Evolutionary conservation across 1,140 invertebrate species (phyloP).

Genomic region (Berghia stephanieae): DNA sequence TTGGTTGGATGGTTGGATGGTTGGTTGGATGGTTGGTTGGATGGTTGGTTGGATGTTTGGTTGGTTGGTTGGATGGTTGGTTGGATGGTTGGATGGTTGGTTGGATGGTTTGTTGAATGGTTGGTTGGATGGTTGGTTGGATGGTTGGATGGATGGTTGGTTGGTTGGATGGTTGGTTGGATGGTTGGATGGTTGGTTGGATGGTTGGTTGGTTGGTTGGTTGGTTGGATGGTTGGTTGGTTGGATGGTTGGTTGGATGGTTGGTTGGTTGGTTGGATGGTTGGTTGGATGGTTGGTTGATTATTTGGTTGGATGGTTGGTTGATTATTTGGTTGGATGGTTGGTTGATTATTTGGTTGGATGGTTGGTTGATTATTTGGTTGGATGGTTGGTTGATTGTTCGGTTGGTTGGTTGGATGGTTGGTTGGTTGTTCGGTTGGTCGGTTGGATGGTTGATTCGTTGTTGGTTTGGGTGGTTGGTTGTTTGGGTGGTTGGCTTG

Average conservation of each 20-base stretch:
- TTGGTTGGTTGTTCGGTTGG: too few species aligned
- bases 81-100: not conserved
- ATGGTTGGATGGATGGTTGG: not conserved
- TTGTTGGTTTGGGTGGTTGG: too few species aligned
- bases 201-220: not conserved
- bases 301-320: too few species aligned
- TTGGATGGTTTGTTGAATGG: not conserved
- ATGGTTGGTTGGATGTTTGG: not conserved
- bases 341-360: too few species aligned
- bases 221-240: constrained; percentile 9
- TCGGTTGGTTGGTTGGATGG: too few species aligned
- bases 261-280: too few species aligned
- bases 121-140: not conserved
- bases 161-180: not conserved
- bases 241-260: not conserved
- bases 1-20: not conserved
- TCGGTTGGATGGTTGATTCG: too few species aligned
- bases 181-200: not conserved
- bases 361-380: too few species aligned
- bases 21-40: not conserved
- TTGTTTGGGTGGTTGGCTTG: too few species aligned
- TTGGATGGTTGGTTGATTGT: too few species aligned
- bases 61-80: not conserved
- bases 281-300: too few species aligned
- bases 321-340: too few species aligned